Evolutionary conservation across 2,797 vertebrate genomes (phyloP).

Genomic region (Botia kubotai): DNA sequence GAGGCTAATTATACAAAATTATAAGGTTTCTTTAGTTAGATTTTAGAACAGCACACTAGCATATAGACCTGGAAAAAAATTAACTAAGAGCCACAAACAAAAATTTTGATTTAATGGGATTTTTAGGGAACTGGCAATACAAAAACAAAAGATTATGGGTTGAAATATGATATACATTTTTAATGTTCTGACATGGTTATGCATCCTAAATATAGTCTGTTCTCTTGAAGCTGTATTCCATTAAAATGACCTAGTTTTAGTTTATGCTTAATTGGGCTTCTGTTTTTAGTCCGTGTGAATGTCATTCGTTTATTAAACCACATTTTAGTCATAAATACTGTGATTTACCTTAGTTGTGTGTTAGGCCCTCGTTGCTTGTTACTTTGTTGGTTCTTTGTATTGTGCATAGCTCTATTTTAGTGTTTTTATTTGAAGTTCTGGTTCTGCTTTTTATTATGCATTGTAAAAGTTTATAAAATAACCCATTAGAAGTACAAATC

Average conservation of each 20-base stretch:
- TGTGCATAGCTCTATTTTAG: neutral
- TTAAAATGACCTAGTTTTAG: conserved; percentile 17
- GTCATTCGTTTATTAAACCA: no score
- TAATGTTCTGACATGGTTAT: neutral
- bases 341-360: neutral
- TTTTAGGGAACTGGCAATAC: no score
- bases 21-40: no score
- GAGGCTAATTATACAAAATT: no score
- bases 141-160: neutral
- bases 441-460: conserved; percentile 3
- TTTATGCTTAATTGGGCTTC: neutral
- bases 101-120: no score
- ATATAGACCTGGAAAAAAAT: no score
- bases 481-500: conserved; percentile 2
- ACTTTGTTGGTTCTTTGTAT: neutral
- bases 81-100: no score
- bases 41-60: no score
- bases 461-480: conserved; percentile 3
- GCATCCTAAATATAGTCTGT: neutral
- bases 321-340: neutral
- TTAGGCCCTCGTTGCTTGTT: neutral
- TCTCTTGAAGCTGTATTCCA: neutral
- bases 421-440: neutral
- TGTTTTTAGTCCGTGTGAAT: neutral
- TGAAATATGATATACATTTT: neutral